Base-by-base conservation (phyloP, 2,797 vertebrate species). In the Falco cherrug region DNA sequence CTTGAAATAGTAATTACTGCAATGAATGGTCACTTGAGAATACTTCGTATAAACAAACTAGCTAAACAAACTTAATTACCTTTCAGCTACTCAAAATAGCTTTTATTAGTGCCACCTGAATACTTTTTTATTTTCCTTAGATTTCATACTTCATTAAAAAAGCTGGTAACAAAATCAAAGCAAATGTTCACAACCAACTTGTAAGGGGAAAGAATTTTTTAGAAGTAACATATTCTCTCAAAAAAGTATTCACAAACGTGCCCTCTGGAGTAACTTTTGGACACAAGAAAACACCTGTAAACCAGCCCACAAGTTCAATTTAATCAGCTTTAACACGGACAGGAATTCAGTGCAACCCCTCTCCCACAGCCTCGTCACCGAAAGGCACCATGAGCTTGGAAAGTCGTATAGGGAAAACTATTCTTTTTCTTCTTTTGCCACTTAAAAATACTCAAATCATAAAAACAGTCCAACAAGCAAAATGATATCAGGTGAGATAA, bases 1-100 rank as follows among this genome's bases (percentile, higher is more conserved):
- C 82, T 85, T 86, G 77, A 95, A 96, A 76, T 91, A 91, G 85
- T 94, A 95, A 94, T 90, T 88, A 85, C 45, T 53, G 57, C 6
- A 8, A 79, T 91, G 88, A 96, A 95, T 82, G 65, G 63, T 84
- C 82, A 94, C 84, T 94, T 83, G 73, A 89, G 87, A 94, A 69
- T 47, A 83, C 47, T 91, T 26, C 21, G 43, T 56, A 54, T 84
- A 94, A 94, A 83, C 57, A 93, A 88, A 37, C n/a, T 39, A 84
- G 69, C 68, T 85, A 95, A 88, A 91, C 63, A 88, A 91, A 83
- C 45, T 80, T 65, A 97, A 89, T 93, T 91, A 91, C 56, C 41
- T 79, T 82, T 94, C 53, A 89, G 47, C 74, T 89, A 54, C 77
- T 90, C 61, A 76, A 93, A 89, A 73, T 10, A 91, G 71, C 47